phyloP scores from a whole-genome alignment of 2,113 vertebrate genomes.

The Seriola aureovittata region DNA sequence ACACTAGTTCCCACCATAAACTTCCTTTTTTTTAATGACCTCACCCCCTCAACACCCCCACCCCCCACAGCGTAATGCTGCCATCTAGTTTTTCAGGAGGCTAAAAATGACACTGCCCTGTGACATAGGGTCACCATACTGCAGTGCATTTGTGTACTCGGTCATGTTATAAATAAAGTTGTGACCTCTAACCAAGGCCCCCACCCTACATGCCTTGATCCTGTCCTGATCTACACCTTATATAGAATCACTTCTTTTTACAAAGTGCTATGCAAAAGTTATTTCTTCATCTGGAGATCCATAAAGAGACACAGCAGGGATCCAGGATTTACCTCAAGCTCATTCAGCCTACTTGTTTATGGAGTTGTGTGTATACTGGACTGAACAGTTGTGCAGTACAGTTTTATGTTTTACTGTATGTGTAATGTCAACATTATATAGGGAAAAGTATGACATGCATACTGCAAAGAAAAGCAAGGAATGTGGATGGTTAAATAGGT shows the following conservation, averaged over 20 bases:
- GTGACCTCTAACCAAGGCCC: neutral
- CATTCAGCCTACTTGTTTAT: no score
- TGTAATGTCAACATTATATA: neutral
- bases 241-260: neutral
- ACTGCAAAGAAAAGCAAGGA: neutral
- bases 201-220: neutral
- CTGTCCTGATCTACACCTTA: neutral
- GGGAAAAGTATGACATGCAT: neutral
- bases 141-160: neutral
- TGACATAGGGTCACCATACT: neutral
- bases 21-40: neutral
- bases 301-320: no score
- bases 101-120: neutral
- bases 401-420: neutral
- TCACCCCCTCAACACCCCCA: neutral
- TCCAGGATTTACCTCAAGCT: neutral
- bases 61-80: neutral
- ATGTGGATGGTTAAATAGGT: neutral
- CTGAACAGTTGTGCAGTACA: neutral
- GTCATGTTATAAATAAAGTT: slow-evolving; percentile 15
- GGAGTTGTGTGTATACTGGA: neutral
- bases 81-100: neutral
- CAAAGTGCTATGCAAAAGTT: neutral
- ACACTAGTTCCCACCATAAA: neutral
- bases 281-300: neutral